Conservation (phyloP, 1,140 invertebrate genomes). For the Bombus consobrinus region DNA sequence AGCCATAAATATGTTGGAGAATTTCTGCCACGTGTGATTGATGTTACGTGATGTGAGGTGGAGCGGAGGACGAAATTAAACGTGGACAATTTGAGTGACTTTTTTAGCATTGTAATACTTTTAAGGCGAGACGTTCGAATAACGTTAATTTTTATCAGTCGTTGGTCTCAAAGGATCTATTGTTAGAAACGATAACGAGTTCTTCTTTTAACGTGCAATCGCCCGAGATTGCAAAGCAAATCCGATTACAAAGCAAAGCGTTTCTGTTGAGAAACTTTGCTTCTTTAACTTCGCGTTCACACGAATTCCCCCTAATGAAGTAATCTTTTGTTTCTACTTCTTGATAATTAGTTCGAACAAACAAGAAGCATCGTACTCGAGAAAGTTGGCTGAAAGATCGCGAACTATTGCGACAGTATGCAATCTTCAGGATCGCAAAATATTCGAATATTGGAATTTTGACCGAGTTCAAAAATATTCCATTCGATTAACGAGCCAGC, state of each 20-base stretch:
- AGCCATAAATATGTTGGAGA: conserved; percentile 5
- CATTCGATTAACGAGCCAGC: not conserved
- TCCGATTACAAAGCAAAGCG: conserved; percentile 2
- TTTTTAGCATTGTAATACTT: too few species aligned
- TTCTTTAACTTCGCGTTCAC: not conserved
- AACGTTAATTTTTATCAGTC: too few species aligned
- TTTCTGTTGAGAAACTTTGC: conserved; percentile 30
- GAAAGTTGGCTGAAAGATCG: not conserved
- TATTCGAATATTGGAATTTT: too few species aligned
- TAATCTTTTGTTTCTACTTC: not conserved
- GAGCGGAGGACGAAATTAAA: too few species aligned
- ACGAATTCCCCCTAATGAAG: not conserved
- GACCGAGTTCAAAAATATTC: not conserved
- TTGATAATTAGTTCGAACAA: not conserved
- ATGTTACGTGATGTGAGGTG: too few species aligned
- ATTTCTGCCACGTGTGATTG: not conserved
- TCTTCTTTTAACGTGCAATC: not conserved
- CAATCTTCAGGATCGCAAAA: too few species aligned
- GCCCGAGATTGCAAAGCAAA: not conserved
- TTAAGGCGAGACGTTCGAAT: too few species aligned
- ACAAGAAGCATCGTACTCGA: not conserved
- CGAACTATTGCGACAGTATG: not conserved
- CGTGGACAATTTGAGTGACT: too few species aligned
- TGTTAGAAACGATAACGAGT: not conserved
- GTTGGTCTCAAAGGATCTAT: too few species aligned